Evolutionary conservation across 1,140 invertebrate species (phyloP).

Genomic region (Drosophila neocordata): DNA sequence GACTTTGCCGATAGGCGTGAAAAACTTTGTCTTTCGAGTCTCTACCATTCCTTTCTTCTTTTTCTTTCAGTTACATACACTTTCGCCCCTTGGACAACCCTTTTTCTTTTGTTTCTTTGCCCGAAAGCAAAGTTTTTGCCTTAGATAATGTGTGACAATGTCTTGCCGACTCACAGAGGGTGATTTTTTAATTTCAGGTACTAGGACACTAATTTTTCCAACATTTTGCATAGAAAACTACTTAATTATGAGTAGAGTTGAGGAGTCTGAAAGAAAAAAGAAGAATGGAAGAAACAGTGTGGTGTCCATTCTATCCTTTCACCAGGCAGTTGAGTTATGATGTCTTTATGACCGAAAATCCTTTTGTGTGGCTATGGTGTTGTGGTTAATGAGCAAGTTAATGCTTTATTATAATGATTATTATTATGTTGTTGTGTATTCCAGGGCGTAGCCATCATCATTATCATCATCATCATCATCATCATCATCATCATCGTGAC

Average conservation of each 20-base stretch:
- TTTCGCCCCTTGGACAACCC: constrained; percentile 26
- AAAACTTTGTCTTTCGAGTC: constrained; percentile 46
- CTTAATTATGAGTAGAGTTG: constrained; percentile 60
- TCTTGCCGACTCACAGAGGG: constrained; percentile 69
- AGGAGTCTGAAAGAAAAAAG: background rate
- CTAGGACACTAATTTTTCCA: constrained; percentile 55
- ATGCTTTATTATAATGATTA: constrained; percentile 79
- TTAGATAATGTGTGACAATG: constrained; percentile 71
- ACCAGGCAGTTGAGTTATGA: constrained; percentile 70
- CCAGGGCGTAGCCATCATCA: constrained; percentile 30
- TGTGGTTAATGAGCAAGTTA: constrained; percentile 69
- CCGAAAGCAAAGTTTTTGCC: constrained; percentile 34
- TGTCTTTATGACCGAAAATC: constrained; percentile 72
- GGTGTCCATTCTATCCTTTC: constrained; percentile 56
- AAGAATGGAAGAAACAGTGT: background rate
- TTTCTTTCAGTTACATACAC: background rate
- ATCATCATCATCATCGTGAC: constrained; percentile 9
- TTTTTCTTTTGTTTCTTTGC: constrained; percentile 52
- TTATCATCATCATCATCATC: constrained; percentile 43
- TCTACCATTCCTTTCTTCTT: background rate
- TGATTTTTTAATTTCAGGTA: constrained; percentile 71
- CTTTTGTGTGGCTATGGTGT: constrained; percentile 45
- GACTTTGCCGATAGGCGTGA: constrained; percentile 39
- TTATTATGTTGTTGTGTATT: constrained; percentile 47
- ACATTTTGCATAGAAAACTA: constrained; percentile 66